phyloP scores from a whole-genome alignment of 2,797 vertebrate genomes.

The Myiotriccus ornatus region DNA sequence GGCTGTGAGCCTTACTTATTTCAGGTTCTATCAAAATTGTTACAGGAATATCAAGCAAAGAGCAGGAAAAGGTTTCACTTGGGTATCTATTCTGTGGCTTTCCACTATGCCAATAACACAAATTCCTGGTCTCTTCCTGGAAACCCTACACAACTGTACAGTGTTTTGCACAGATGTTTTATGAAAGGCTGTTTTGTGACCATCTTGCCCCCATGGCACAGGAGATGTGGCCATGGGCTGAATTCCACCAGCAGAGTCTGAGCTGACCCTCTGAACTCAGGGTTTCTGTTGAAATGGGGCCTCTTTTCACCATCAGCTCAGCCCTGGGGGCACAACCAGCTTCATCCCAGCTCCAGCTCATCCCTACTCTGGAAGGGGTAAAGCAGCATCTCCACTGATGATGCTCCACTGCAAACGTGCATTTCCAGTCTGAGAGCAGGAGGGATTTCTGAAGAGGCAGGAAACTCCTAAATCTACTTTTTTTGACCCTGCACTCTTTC shows the following conservation, averaged over 20 bases:
- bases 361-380: not conserved
- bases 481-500: not conserved
- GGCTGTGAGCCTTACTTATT: not conserved
- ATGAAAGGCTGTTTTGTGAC: not conserved
- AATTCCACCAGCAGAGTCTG: not conserved
- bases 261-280: not conserved
- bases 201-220: not conserved
- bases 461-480: not conserved
- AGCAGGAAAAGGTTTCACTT: not conserved
- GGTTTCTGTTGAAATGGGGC: not conserved
- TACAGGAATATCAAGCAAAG: not conserved
- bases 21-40: not conserved
- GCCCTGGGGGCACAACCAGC: not conserved
- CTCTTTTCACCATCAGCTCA: not conserved
- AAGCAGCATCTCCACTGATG: not conserved
- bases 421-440: not conserved
- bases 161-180: not conserved
- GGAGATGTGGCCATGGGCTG: not conserved
- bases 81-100: not conserved
- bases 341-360: not conserved
- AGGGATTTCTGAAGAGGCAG: not conserved
- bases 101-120: not conserved
- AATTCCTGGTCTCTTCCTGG: not conserved
- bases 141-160: not conserved
- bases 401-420: not conserved